These are phyloP conservation scores for Scaptomyza tumidula DNA, from an alignment of 2,888 invertebrate genomes.

Conservation along the genomic window DNA sequence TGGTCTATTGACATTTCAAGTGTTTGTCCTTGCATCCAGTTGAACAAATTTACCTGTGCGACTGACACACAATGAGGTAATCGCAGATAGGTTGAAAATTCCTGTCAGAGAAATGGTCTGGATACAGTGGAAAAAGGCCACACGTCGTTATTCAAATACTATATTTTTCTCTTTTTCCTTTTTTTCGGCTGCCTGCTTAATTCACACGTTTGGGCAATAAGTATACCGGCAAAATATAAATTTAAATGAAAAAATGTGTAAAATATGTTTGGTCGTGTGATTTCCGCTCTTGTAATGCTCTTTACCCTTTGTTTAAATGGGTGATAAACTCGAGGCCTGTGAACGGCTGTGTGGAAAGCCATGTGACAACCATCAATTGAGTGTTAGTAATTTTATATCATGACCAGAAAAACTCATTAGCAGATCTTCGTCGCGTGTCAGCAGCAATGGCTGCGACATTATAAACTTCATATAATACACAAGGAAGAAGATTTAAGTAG, in stretches of 20 bases:
- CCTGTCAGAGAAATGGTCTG: constrained; percentile 16
- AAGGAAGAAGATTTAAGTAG: too few species aligned
- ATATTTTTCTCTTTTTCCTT: constrained; percentile 29
- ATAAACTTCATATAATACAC: too few species aligned
- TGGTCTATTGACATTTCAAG: constrained; percentile 56
- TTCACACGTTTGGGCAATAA: constrained; percentile 43
- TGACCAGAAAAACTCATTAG: too few species aligned
- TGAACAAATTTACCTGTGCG: constrained; percentile 77
- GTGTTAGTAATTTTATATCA: too few species aligned
- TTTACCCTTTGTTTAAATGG: constrained; percentile 56
- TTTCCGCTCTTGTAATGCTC: constrained; percentile 68
- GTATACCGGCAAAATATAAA: constrained; percentile 41
- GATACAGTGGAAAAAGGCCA: constrained; percentile 60
- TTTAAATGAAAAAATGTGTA: constrained; percentile 60
- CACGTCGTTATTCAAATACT: constrained; percentile 77
- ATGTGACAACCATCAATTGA: too few species aligned
- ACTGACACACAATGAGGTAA: constrained; percentile 61
- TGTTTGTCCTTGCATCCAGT: constrained; percentile 74
- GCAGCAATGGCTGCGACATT: too few species aligned
- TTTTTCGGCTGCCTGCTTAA: constrained; percentile 34
- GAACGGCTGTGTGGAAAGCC: constrained; percentile 29
- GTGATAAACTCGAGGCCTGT: not conserved
- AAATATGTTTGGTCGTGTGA: constrained; percentile 64
- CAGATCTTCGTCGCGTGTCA: too few species aligned
- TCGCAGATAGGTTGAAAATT: constrained; percentile 38